Conservation (phyloP, 2,113 vertebrate species). For the Thalassarche chlororhynchos region DNA sequence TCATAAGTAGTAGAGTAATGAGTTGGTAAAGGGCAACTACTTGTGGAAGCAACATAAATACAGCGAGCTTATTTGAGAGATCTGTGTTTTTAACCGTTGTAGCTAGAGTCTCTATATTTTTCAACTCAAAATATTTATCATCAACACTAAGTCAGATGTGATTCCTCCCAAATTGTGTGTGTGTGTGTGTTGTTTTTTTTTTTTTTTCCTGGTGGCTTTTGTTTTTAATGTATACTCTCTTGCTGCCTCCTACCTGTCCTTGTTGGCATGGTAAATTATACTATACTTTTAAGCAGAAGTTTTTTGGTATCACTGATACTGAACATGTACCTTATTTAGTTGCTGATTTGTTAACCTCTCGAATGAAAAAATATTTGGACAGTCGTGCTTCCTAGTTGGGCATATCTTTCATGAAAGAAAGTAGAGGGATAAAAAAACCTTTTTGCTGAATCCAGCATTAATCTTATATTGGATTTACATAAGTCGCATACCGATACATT, state of each 20-base stretch:
- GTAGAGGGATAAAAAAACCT: neutral
- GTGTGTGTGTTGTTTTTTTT: neutral
- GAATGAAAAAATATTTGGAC: neutral
- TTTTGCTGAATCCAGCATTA: neutral
- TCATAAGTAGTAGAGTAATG: neutral
- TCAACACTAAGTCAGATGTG: neutral
- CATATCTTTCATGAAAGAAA: neutral
- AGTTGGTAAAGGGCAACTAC: neutral
- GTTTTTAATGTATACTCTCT: neutral
- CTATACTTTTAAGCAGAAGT: neutral
- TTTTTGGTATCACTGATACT: neutral
- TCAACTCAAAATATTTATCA: neutral
- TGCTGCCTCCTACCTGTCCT: neutral
- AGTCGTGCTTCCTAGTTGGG: neutral
- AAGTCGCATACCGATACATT: neutral
- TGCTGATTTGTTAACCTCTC: neutral
- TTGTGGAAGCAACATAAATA: neutral
- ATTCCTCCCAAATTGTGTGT: neutral
- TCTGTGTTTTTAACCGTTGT: neutral
- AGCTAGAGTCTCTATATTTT: neutral
- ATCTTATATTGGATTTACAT: neutral
- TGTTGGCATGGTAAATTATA: neutral
- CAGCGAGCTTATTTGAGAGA: neutral
- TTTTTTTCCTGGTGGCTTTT: neutral
- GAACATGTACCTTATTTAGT: neutral